A percentile compares a stretch with the other conserved stretches of the same genome.
Evolutionary conservation across 2,888 invertebrate species (phyloP).

Genomic region (Spodoptera picta): DNA sequence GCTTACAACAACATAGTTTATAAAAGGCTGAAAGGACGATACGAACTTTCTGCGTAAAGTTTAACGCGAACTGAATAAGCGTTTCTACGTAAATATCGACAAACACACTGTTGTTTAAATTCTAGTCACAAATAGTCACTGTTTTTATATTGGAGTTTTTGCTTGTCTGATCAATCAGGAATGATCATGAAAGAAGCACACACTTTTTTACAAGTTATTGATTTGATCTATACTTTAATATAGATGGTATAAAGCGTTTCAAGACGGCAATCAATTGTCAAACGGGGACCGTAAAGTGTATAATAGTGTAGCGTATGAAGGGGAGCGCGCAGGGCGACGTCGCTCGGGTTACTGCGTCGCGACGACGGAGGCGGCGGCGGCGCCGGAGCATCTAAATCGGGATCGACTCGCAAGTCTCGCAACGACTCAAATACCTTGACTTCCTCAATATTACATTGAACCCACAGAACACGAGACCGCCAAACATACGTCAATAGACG

Average conservation of each 20-base stretch:
- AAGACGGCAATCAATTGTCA: slow-evolving; percentile 65
- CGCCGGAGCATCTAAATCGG: slow-evolving; percentile 88
- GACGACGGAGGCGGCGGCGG: slow-evolving; percentile 83
- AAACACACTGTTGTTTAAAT: slow-evolving; percentile 32
- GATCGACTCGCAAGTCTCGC: slow-evolving; percentile 87
- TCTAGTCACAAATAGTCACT: slow-evolving; percentile 41
- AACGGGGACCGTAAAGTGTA: slow-evolving; percentile 69
- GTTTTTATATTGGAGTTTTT: slow-evolving; percentile 35
- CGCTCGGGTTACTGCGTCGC: slow-evolving; percentile 87
- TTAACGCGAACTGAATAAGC: slow-evolving; percentile 35
- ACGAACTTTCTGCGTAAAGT: slow-evolving; percentile 49
- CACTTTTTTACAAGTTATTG: slow-evolving; percentile 51
- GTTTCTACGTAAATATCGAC: slow-evolving; percentile 34
- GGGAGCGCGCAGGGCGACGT: slow-evolving; percentile 84
- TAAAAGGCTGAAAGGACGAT: slow-evolving; percentile 56
- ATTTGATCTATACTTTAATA: slow-evolving; percentile 50
- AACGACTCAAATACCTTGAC: slow-evolving; percentile 89
- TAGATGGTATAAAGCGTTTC: slow-evolving; percentile 43
- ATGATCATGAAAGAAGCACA: slow-evolving; percentile 29
- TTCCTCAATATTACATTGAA: slow-evolving; percentile 89
- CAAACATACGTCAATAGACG: slow-evolving; percentile 86
- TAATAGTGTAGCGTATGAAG: slow-evolving; percentile 65
- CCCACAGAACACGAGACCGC: slow-evolving; percentile 83
- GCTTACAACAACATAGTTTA: slow-evolving; percentile 65
- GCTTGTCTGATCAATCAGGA: slow-evolving; percentile 32